A percentile compares a stretch with the other conserved stretches of the same genome.
Conservation (phyloP, 1,140 invertebrate genomes). For the Pachypeltis micranthus region DNA sequence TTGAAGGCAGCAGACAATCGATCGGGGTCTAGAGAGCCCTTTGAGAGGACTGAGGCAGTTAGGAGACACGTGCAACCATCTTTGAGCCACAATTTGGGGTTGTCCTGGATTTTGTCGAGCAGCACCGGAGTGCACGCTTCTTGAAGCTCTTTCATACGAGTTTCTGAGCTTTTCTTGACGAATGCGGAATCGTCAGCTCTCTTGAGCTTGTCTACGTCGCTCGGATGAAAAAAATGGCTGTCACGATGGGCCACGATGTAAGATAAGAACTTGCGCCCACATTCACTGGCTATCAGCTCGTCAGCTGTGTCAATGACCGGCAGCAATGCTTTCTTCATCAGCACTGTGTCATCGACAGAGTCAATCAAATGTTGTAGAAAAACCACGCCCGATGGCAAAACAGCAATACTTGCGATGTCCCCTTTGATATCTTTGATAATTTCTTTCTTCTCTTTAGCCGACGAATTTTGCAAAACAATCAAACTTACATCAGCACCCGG, state of each 20-base stretch:
- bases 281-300: conserved; percentile 57
- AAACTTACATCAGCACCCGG: conserved; percentile 67
- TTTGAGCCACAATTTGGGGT: conserved; percentile 54
- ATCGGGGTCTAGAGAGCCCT: conserved; percentile 36
- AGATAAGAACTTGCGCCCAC: conserved; percentile 59
- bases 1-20: background rate
- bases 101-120: conserved; percentile 45
- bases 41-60: conserved; percentile 54
- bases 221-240: conserved; percentile 58
- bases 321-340: conserved; percentile 68
- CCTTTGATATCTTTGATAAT: conserved; percentile 75
- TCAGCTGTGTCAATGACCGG: conserved; percentile 56
- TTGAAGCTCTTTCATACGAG: conserved; percentile 57
- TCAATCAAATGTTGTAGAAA: conserved; percentile 76
- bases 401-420: conserved; percentile 62
- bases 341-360: conserved; percentile 81
- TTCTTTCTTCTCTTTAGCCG: conserved; percentile 35
- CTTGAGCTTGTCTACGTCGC: conserved; percentile 53
- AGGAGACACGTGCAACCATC: conserved; percentile 56
- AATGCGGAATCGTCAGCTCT: conserved; percentile 47
- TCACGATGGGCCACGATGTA: conserved; percentile 75
- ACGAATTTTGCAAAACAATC: conserved; percentile 59
- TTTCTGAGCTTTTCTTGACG: conserved; percentile 49
- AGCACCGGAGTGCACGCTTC: conserved; percentile 50
- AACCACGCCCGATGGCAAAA: conserved; percentile 75